A percentile compares a stretch with the other conserved stretches of the same genome.
Evolutionary conservation across 1,140 invertebrate genomes (phyloP).

Genomic region (Tyrophagus putrescentiae): DNA sequence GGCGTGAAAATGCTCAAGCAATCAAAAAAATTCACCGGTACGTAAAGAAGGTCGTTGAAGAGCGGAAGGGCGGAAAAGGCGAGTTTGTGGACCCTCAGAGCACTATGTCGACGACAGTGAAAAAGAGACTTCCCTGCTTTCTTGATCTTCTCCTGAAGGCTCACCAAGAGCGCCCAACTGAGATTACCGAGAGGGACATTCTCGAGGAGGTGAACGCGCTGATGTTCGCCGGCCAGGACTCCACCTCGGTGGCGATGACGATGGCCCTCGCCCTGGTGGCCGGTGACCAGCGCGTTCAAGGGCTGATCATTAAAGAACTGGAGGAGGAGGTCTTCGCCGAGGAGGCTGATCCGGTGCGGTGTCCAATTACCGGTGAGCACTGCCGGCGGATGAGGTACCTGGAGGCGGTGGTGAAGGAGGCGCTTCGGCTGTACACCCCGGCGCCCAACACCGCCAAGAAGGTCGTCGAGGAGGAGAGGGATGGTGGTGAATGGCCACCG

Average conservation of each 20-base stretch:
- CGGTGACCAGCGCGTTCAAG: slow-evolving; percentile 31
- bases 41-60: no score
- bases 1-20: no score
- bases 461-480: no score
- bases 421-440: no score
- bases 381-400: no score
- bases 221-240: slow-evolving; percentile 33
- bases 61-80: no score
- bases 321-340: slow-evolving; percentile 32
- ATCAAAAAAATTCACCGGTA: no score
- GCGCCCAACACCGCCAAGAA: background rate
- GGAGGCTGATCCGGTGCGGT: slow-evolving; percentile 7
- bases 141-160: slow-evolving; percentile 72
- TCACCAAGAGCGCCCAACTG: slow-evolving; percentile 36
- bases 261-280: slow-evolving; percentile 30
- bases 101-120: no score
- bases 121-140: slow-evolving; percentile 64
- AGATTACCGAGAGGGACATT: slow-evolving; percentile 44
- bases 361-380: no score
- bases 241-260: slow-evolving; percentile 49
- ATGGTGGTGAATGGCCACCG: background rate
- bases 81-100: no score
- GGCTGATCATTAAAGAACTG: slow-evolving; percentile 32
- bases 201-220: background rate
- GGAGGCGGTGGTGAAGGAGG: no score